Evolutionary conservation across 2,113 vertebrate genomes (phyloP).

Genomic region (Hippocampus comes): DNA sequence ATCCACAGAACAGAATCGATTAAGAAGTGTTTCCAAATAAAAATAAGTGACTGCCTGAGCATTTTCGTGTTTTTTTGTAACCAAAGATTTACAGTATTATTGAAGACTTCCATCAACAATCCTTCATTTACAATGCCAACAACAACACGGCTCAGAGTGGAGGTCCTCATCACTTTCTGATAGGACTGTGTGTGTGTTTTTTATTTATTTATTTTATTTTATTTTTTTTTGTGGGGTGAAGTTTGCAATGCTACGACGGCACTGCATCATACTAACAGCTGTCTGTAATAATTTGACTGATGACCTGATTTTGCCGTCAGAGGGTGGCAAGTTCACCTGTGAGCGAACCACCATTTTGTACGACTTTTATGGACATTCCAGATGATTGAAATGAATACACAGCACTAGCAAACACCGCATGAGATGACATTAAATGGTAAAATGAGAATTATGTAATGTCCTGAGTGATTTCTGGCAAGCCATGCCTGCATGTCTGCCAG

Average conservation of each 20-base stretch:
- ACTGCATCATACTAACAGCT: too few relatives aligned
- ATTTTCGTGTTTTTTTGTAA: neutral
- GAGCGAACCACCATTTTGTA: too few relatives aligned
- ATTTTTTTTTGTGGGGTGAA: too few relatives aligned
- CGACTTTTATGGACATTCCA: neutral
- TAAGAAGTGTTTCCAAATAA: too few relatives aligned
- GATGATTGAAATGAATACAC: neutral
- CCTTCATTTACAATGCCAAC: neutral
- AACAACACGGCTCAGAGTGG: neutral
- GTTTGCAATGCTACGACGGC: too few relatives aligned
- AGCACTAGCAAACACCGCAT: neutral
- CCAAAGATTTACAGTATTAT: neutral
- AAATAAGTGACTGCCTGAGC: too few relatives aligned
- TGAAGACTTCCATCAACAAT: neutral
- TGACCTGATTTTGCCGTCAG: too few relatives aligned
- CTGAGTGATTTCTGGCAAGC: neutral
- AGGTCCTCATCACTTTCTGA: neutral
- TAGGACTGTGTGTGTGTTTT: too few relatives aligned
- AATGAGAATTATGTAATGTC: neutral
- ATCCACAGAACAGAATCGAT: too few relatives aligned
- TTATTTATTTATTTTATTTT: too few relatives aligned
- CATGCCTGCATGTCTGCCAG: neutral
- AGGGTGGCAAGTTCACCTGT: too few relatives aligned
- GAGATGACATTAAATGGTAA: neutral
- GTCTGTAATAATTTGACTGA: too few relatives aligned